phyloP scores from a whole-genome alignment of 2,888 invertebrate genomes.

The Lagria hirta region DNA sequence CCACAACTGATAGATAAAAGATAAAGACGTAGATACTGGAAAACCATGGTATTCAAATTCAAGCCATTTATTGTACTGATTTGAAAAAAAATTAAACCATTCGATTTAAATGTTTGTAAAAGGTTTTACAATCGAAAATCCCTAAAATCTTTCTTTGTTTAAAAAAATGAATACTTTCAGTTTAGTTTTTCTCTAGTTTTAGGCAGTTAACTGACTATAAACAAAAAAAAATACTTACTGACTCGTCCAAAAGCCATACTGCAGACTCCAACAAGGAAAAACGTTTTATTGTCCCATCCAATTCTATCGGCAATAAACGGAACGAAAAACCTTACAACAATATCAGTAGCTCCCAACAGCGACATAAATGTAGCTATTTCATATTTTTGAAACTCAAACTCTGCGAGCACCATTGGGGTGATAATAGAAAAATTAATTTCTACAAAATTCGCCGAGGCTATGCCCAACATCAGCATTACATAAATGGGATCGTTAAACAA shows the following conservation, averaged over 20 bases:
- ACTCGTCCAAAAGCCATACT: conserved; percentile 68
- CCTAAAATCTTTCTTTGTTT: no score
- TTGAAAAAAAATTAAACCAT: no score
- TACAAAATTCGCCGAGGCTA: conserved; percentile 70
- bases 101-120: conserved; percentile 4
- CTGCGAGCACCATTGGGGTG: conserved; percentile 72
- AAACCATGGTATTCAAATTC: no score
- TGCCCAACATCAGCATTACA: conserved; percentile 69
- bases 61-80: no score
- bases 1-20: no score
- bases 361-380: conserved; percentile 72
- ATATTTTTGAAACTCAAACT: conserved; percentile 62
- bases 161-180: no score
- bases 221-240: no score
- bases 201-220: no score
- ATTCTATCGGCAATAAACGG: conserved; percentile 70
- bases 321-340: conserved; percentile 64
- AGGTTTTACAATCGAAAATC: no score
- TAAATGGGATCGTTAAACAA: conserved; percentile 69
- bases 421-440: conserved; percentile 73
- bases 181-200: no score
- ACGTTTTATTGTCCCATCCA: conserved; percentile 70
- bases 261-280: conserved; percentile 69
- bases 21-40: no score
- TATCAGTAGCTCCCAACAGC: conserved; percentile 66